These are phyloP conservation scores for Rhagium mordax DNA, from an alignment of 2,888 invertebrate genomes.

Conservation along the genomic window DNA sequence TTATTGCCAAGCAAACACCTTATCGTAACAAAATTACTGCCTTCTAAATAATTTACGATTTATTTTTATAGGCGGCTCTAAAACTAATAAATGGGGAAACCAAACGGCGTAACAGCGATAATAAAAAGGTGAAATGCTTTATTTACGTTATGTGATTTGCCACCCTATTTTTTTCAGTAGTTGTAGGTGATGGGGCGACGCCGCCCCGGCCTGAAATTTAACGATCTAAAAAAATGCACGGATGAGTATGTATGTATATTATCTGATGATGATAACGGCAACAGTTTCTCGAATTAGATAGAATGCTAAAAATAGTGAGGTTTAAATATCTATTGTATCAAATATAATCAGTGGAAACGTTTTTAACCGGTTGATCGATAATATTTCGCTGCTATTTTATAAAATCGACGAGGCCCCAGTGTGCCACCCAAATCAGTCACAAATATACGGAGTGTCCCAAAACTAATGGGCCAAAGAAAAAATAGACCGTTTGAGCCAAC, in stretches of 20 bases:
- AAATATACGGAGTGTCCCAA: too few species aligned
- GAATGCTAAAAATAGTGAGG: neutral
- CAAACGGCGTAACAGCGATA: slow-evolving; percentile 27
- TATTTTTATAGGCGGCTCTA: slow-evolving; percentile 37
- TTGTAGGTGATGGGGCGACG: neutral
- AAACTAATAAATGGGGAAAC: slow-evolving; percentile 32
- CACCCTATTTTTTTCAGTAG: slow-evolving; percentile 30
- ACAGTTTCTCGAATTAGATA: neutral
- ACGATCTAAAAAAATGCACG: neutral
- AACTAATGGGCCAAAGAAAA: too few species aligned
- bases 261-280: neutral
- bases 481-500: too few species aligned
- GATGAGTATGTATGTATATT: too few species aligned
- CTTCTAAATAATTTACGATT: slow-evolving; percentile 40
- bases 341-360: neutral
- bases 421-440: too few species aligned
- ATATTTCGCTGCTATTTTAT: too few species aligned
- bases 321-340: neutral
- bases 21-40: slow-evolving; percentile 35
- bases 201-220: neutral
- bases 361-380: neutral
- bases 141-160: slow-evolving; percentile 31
- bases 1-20: slow-evolving; percentile 33
- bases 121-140: slow-evolving; percentile 34
- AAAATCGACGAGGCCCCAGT: too few species aligned